These are phyloP conservation scores for Notechis scutatus DNA, from an alignment of 2,113 vertebrate species.

Conservation along the genomic window DNA sequence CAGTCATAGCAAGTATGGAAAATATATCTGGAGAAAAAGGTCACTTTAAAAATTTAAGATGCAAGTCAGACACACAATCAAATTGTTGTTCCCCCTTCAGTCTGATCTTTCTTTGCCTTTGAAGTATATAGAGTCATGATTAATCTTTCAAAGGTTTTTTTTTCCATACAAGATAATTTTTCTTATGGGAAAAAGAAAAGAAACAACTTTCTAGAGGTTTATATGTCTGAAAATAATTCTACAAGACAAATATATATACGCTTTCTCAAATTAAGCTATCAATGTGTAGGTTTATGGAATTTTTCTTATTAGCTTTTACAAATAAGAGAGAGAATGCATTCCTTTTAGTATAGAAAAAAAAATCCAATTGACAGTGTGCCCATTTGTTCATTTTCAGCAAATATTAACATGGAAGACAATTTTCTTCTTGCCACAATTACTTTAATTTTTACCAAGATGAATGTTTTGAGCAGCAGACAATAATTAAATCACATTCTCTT, in stretches of 20 bases:
- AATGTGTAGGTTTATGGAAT: constrained; percentile 23
- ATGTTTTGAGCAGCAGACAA: constrained; percentile 42
- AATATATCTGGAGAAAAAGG: neutral
- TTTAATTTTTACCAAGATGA: constrained; percentile 61
- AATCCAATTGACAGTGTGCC: constrained; percentile 20
- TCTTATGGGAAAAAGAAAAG: neutral
- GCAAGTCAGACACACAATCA: neutral
- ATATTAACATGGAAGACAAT: constrained; percentile 55
- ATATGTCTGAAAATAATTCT: constrained; percentile 16
- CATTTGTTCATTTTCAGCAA: constrained; percentile 58
- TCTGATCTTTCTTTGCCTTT: neutral
- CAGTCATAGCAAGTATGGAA: neutral
- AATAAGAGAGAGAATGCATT: neutral
- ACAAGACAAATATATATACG: neutral
- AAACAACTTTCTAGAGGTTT: neutral
- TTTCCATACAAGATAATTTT: neutral
- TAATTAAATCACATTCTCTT: constrained; percentile 59
- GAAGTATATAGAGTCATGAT: neutral
- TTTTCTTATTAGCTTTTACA: constrained; percentile 43
- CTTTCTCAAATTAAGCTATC: constrained; percentile 40
- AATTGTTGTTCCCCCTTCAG: neutral
- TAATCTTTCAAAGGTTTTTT: accelerated
- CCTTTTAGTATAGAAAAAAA: neutral
- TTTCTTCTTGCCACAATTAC: constrained; percentile 59
- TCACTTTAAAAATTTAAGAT: neutral